A percentile compares a stretch with the other conserved stretches of the same genome.
phyloP scores from a whole-genome alignment of 2,888 invertebrate species.

The Xylocampa areola region DNA sequence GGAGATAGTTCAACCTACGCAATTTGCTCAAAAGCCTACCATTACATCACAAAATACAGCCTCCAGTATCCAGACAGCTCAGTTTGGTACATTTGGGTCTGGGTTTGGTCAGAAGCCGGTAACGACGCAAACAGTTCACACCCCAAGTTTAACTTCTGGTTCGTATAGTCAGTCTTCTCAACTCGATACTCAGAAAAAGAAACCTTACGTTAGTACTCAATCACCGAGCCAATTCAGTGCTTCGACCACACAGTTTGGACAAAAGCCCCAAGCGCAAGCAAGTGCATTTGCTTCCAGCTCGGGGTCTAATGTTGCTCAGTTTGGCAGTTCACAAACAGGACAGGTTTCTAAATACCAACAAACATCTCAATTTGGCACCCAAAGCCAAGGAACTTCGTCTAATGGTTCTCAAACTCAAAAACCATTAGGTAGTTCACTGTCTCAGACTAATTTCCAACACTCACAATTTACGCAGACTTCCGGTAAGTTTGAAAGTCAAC shows the following conservation, averaged over 20 bases:
- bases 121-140: background rate
- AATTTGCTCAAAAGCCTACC: conserved; percentile 32
- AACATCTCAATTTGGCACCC: conserved; percentile 20
- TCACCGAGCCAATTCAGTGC: conserved; percentile 19
- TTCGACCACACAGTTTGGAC: conserved; percentile 15
- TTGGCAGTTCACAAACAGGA: conserved; percentile 29
- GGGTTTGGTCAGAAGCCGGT: conserved; percentile 9
- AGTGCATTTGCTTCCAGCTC: conserved; percentile 36
- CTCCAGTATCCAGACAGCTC: conserved; percentile 13
- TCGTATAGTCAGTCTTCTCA: conserved; percentile 11
- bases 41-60: conserved; percentile 6
- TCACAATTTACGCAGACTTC: conserved; percentile 37
- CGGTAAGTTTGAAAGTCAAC: conserved; percentile 14
- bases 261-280: conserved; percentile 25
- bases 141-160: conserved; percentile 6
- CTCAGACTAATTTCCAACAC: conserved; percentile 32
- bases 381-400: conserved; percentile 19
- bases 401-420: conserved; percentile 22
- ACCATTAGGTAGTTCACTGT: conserved; percentile 26
- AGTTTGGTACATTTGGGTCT: conserved; percentile 19
- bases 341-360: conserved; percentile 38
- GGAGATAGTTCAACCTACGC: background rate
- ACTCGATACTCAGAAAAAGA: conserved; percentile 8
- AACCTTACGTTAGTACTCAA: conserved; percentile 12
- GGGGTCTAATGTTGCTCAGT: conserved; percentile 25